Evolutionary conservation across 2,113 vertebrate species (phyloP).

Genomic region (Eptatretus burgeri): DNA sequence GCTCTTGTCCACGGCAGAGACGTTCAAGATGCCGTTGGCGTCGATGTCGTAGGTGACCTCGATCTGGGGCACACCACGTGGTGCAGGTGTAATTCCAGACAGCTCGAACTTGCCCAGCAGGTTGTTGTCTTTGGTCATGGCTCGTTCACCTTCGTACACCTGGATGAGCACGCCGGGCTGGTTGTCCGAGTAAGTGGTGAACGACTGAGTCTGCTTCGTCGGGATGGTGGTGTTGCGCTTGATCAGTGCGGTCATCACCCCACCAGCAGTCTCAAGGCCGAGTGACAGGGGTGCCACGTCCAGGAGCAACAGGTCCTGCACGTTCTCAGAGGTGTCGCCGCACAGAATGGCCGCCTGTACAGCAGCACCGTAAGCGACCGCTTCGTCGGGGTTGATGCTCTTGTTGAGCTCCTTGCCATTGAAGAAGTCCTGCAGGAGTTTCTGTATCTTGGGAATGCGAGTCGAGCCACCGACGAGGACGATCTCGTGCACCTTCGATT

Average conservation of each 20-base stretch:
- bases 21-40: constrained; percentile 33
- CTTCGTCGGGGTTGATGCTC: constrained; percentile 39
- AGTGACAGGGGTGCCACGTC: constrained; percentile 34
- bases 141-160: neutral
- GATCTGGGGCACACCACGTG: constrained; percentile 32
- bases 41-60: constrained; percentile 40
- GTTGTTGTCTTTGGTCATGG: constrained; percentile 31
- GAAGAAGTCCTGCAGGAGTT: constrained; percentile 38
- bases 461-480: constrained; percentile 40
- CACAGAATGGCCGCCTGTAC: constrained; percentile 38
- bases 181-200: constrained; percentile 1
- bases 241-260: constrained; percentile 26
- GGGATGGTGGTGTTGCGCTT: constrained; percentile 6
- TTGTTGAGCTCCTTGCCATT: constrained; percentile 40
- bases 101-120: constrained; percentile 38
- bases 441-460: constrained; percentile 39
- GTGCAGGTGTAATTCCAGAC: constrained; percentile 27
- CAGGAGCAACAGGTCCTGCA: constrained; percentile 32
- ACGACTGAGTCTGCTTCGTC: neutral
- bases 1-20: constrained; percentile 32
- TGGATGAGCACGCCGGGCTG: constrained; percentile 2
- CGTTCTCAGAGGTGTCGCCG: constrained; percentile 35
- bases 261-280: constrained; percentile 35
- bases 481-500: constrained; percentile 31
- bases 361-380: constrained; percentile 29